Evolutionary conservation across 2,113 vertebrate species (phyloP).

Genomic region (Kryptolebias marmoratus): DNA sequence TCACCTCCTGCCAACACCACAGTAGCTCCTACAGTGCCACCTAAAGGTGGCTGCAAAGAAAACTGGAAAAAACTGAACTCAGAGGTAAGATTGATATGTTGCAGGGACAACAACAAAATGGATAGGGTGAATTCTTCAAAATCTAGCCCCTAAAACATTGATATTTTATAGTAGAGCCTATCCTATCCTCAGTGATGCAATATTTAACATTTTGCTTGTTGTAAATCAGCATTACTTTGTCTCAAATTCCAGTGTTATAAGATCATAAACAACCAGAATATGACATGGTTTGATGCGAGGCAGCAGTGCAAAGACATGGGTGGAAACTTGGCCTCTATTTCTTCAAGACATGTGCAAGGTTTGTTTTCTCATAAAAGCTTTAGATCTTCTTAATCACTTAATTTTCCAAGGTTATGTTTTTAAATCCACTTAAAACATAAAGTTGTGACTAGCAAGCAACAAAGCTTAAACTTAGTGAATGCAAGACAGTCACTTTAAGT

Average conservation of each 20-base stretch:
- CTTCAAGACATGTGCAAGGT: constrained; percentile 85
- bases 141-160: no score
- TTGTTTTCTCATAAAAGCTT: constrained; percentile 12
- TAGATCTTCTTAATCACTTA: no score
- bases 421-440: no score
- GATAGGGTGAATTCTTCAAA: no score
- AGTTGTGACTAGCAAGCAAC: no score
- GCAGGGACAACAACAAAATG: background rate
- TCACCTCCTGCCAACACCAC: constrained; percentile 81
- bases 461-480: no score
- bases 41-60: constrained; percentile 80
- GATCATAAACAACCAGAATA: constrained; percentile 72
- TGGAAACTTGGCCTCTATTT: constrained; percentile 85
- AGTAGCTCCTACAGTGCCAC: constrained; percentile 69
- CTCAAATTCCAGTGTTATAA: constrained; percentile 83
- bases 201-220: no score
- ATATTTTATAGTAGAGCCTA: no score
- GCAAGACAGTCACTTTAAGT: no score
- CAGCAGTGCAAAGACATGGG: constrained; percentile 75
- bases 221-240: no score
- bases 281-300: constrained; percentile 83
- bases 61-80: constrained; percentile 80
- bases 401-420: no score
- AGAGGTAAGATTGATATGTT: constrained; percentile 61
- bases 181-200: no score